phyloP scores from a whole-genome alignment of 2,888 invertebrate genomes.

The Anarsia innoxiella region DNA sequence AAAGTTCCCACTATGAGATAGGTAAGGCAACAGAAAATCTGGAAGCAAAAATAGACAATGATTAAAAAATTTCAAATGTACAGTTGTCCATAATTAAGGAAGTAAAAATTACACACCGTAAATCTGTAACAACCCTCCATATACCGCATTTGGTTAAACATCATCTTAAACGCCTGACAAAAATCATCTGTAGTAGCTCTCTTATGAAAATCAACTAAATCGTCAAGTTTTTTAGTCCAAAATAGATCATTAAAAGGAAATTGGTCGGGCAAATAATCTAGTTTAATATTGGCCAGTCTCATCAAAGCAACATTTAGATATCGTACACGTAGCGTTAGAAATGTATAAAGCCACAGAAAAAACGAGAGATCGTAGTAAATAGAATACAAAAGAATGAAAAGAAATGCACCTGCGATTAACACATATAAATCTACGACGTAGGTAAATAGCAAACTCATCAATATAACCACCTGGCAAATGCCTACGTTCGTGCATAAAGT shows the following conservation, averaged over 20 bases:
- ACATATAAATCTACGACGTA: conserved; percentile 12
- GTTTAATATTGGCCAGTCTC: conserved; percentile 35
- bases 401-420: conserved; percentile 24
- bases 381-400: conserved; percentile 27
- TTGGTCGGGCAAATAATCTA: conserved; percentile 37
- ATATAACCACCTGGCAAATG: conserved; percentile 25
- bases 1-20: conserved; percentile 35
- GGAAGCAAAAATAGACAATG: too few species aligned
- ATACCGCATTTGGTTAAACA: conserved; percentile 31
- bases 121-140: conserved; percentile 33
- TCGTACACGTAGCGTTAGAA: conserved; percentile 34
- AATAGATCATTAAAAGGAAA: conserved; percentile 33
- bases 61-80: too few species aligned
- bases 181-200: conserved; percentile 29
- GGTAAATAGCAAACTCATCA: conserved; percentile 12
- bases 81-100: too few species aligned
- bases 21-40: conserved; percentile 28
- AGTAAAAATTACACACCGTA: conserved; percentile 36
- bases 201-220: conserved; percentile 33
- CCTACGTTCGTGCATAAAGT: conserved; percentile 18
- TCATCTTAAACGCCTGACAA: conserved; percentile 28
- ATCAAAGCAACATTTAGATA: conserved; percentile 48
- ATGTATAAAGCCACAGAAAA: conserved; percentile 25
- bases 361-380: conserved; percentile 36
- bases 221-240: conserved; percentile 39